phyloP scores from a whole-genome alignment of 1,140 invertebrate species.

The Drosophila repleta region DNA sequence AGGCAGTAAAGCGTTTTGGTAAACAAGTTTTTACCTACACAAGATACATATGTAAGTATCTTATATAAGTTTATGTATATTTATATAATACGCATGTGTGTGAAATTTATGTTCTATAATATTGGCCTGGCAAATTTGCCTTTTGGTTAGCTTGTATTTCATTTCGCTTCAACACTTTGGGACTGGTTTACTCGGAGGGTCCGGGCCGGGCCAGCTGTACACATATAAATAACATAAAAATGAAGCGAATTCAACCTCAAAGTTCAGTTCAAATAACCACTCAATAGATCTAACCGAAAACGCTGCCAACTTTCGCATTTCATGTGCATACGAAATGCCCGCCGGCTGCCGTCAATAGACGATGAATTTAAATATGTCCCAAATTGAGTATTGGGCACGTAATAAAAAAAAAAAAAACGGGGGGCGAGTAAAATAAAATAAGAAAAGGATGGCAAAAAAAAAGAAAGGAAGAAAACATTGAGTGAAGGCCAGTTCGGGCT shows the following conservation, averaged over 20 bases:
- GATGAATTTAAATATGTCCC: conserved; percentile 82
- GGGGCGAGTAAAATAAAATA: conserved; percentile 29
- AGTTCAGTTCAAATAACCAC: conserved; percentile 80
- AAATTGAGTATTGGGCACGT: conserved; percentile 82
- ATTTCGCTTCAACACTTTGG: conserved; percentile 60
- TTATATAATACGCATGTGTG: conserved; percentile 20
- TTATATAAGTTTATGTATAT: conserved; percentile 6
- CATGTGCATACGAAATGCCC: conserved; percentile 76
- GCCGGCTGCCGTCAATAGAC: conserved; percentile 74
- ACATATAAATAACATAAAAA: conserved; percentile 77
- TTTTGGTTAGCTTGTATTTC: conserved; percentile 48
- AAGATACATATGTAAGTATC: conserved; percentile 27
- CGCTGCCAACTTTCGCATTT: conserved; percentile 51
- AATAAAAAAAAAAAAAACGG: conserved; percentile 66
- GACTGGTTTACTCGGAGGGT: not conserved
- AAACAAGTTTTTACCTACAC: conserved; percentile 72
- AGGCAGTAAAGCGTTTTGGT: conserved; percentile 54
- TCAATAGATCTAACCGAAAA: conserved; percentile 70
- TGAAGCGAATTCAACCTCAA: conserved; percentile 81
- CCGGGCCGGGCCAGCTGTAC: not conserved
- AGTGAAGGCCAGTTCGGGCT: conserved; percentile 13
- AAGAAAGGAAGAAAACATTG: not conserved
- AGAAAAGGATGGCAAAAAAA: not conserved
- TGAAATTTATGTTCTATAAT: conserved; percentile 52
- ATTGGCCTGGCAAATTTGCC: conserved; percentile 50